Conservation (phyloP, 2,113 vertebrate species). For the Halichoeres trimaculatus region DNA sequence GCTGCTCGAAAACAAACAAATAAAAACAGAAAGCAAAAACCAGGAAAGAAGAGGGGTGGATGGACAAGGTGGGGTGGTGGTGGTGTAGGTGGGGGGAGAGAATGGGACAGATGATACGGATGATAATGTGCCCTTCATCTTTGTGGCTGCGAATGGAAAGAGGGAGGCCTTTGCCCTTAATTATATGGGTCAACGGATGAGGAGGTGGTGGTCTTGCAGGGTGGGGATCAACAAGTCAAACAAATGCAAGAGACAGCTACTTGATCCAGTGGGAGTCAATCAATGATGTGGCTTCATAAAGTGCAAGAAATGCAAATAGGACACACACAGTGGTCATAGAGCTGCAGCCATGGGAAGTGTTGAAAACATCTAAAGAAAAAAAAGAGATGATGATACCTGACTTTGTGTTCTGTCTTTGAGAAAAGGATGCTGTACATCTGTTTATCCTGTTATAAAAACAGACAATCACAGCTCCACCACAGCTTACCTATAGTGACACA, state of each 20-base stretch:
- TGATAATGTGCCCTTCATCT: slow-evolving; percentile 67
- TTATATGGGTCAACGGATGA: slow-evolving; percentile 71
- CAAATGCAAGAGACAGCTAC: slow-evolving; percentile 48
- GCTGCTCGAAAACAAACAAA: slow-evolving; percentile 7
- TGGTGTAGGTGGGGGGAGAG: neutral
- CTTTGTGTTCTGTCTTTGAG: slow-evolving; percentile 1
- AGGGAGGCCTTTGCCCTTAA: slow-evolving; percentile 70
- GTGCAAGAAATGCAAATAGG: slow-evolving; percentile 30
- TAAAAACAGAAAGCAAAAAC: neutral
- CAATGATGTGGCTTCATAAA: slow-evolving; percentile 38
- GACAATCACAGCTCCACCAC: slow-evolving; percentile 33
- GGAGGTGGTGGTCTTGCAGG: slow-evolving; percentile 58
- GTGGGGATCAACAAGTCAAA: slow-evolving; percentile 68
- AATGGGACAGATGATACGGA: slow-evolving; percentile 60
- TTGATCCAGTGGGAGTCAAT: slow-evolving; percentile 43
- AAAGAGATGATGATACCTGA: slow-evolving; percentile 1
- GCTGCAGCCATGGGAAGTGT: neutral
- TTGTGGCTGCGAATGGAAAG: slow-evolving; percentile 38
- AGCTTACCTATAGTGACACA: slow-evolving; percentile 50
- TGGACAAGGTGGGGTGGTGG: neutral
- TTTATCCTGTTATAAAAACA: slow-evolving; percentile 38
- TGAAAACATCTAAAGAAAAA: neutral
- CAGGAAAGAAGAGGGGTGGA: neutral
- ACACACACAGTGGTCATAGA: neutral
- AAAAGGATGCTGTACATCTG: slow-evolving; percentile 15